A percentile compares a stretch with the other conserved stretches of the same genome.
Conservation (phyloP, 2,113 vertebrate species). For the Cheilinus undulatus region DNA sequence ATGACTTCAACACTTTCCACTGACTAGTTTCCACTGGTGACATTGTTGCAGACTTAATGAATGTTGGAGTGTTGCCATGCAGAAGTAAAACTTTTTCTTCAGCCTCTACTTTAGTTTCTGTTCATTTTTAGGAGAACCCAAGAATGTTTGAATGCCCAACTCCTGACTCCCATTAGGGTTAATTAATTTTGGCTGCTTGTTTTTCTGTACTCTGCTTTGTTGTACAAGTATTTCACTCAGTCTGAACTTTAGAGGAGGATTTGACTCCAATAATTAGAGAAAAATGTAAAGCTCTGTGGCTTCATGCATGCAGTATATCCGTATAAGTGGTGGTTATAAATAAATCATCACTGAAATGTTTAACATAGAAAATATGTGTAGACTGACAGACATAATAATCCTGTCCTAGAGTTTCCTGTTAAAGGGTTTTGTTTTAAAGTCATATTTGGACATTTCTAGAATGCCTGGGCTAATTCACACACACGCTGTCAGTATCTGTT, state of each 20-base stretch:
- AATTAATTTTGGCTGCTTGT: conserved; percentile 46
- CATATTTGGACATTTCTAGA: conserved; percentile 31
- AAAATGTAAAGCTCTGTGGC: conserved; percentile 23
- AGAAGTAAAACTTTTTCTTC: conserved; percentile 28
- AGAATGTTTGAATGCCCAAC: conserved; percentile 46
- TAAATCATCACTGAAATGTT: too few relatives aligned
- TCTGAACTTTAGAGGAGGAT: conserved; percentile 18
- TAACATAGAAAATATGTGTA: too few relatives aligned
- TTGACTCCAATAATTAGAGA: conserved; percentile 18
- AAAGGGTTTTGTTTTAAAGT: conserved; percentile 15
- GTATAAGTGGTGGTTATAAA: too few relatives aligned
- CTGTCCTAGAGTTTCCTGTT: conserved; percentile 11
- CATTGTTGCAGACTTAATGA: conserved; percentile 22
- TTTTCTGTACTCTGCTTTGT: conserved; percentile 28
- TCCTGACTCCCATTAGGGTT: conserved; percentile 61
- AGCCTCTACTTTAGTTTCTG: neutral
- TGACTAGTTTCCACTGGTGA: conserved; percentile 24
- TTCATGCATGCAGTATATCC: too few relatives aligned
- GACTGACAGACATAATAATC: too few relatives aligned
- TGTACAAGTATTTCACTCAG: conserved; percentile 35
- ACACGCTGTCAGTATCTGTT: conserved; percentile 53
- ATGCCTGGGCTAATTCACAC: conserved; percentile 57
- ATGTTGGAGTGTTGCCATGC: conserved; percentile 2
- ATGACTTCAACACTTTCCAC: conserved; percentile 19
- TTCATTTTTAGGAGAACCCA: neutral